Evolutionary conservation across 1,140 invertebrate species (phyloP).

Genomic region (Pseudomyrmex cubaensis): DNA sequence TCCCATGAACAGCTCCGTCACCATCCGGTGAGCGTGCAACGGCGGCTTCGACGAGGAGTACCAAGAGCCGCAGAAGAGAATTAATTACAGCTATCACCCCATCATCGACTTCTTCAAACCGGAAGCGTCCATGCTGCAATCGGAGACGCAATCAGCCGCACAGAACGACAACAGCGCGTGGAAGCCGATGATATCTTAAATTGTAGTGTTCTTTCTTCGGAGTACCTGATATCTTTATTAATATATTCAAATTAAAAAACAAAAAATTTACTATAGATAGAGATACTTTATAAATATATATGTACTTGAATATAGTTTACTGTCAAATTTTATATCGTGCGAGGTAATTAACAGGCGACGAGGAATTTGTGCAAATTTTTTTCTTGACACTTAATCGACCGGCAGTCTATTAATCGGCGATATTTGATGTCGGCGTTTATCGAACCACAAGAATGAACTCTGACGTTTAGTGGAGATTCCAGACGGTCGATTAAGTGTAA

Average conservation of each 20-base stretch:
- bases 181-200: conserved; percentile 82
- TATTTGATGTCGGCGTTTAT: no score
- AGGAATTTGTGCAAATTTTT: background rate
- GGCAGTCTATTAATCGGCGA: no score
- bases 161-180: conserved; percentile 75
- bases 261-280: background rate
- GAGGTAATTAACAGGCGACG: no score
- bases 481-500: background rate
- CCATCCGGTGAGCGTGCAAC: conserved; percentile 67
- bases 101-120: conserved; percentile 93
- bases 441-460: no score
- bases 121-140: conserved; percentile 82
- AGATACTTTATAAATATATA: background rate
- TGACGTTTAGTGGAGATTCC: background rate
- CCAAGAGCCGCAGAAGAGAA: conserved; percentile 84
- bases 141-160: conserved; percentile 60
- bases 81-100: conserved; percentile 94
- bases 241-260: conserved; percentile 14
- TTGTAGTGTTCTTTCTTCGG: conserved; percentile 55
- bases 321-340: no score
- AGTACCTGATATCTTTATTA: conserved; percentile 79
- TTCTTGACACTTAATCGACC: no score
- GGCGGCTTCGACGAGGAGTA: conserved; percentile 81
- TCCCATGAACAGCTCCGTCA: conserved; percentile 49
- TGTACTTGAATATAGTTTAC: no score